Percentiles rank a stretch among this genome's conserved stretches.
Conservation (phyloP, 2,888 invertebrate species). For the Nezara viridula region DNA sequence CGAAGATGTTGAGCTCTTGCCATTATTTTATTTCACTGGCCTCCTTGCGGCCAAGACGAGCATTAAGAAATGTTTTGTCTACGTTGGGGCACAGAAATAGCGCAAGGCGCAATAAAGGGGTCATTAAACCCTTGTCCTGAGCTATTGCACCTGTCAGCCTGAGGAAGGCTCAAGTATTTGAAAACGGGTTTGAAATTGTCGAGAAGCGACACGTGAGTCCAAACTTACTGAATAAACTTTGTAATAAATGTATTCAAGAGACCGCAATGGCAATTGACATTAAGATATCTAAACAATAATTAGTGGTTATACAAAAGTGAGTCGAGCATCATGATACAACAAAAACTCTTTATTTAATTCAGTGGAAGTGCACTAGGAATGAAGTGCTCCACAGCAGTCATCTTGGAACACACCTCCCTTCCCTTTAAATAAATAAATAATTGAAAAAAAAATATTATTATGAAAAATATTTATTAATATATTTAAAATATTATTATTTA, state of each 20-base stretch:
- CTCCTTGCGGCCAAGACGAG: not conserved
- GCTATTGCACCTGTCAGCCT: not conserved
- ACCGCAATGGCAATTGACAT: not conserved
- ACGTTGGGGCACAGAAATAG: not conserved
- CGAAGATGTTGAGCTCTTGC: not conserved
- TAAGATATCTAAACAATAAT: too few species aligned
- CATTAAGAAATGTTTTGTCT: conserved; percentile 21
- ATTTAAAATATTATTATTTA: too few species aligned
- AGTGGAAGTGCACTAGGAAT: too few species aligned
- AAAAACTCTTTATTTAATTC: too few species aligned
- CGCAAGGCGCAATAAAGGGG: not conserved
- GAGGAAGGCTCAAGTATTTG: not conserved
- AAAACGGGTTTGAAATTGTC: not conserved
- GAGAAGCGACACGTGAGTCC: not conserved
- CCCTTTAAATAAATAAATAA: too few species aligned
- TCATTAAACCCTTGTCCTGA: conserved; percentile 6
- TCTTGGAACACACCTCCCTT: too few species aligned
- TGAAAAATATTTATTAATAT: too few species aligned
- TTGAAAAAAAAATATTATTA: too few species aligned
- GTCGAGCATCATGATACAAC: too few species aligned
- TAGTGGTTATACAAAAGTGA: too few species aligned
- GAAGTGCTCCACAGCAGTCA: too few species aligned
- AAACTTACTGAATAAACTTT: not conserved
- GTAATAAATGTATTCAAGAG: not conserved
- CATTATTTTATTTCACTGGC: not conserved